Evolutionary conservation across 2,113 vertebrate species (phyloP).

Genomic region (Prionailurus viverrinus): DNA sequence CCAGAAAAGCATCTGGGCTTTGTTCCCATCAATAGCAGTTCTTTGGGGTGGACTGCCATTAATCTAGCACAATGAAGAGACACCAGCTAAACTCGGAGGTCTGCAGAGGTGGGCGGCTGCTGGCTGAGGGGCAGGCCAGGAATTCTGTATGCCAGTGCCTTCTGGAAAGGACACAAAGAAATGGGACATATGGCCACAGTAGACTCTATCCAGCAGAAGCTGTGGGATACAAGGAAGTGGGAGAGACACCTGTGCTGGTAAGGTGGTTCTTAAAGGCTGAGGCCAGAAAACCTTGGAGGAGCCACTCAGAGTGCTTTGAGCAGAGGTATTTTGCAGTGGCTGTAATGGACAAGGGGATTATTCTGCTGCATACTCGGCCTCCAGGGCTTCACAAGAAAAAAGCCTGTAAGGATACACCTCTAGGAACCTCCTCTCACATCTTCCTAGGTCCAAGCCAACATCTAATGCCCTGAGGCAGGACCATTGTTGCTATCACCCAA

Average conservation of each 20-base stretch:
- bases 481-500: too few relatives aligned
- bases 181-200: neutral
- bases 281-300: neutral
- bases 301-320: accelerated
- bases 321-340: neutral
- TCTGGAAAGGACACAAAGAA: neutral
- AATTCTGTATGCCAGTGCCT: neutral
- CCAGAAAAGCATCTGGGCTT: neutral
- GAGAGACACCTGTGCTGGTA: neutral
- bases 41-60: neutral
- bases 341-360: accelerated
- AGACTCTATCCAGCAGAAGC: neutral
- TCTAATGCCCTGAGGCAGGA: too few relatives aligned
- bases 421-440: neutral
- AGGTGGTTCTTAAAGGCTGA: neutral
- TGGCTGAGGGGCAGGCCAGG: neutral
- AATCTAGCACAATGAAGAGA: neutral
- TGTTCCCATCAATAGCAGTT: neutral
- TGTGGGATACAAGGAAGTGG: neutral
- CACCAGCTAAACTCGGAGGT: accelerated
- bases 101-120: neutral
- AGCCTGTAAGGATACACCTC: neutral
- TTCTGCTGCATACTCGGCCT: neutral
- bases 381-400: neutral
- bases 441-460: neutral